Evolutionary conservation across 2,888 invertebrate species (phyloP), one percentile per base, ranked within the genome.

Genomic region (Meandrusa payeni): DNA sequence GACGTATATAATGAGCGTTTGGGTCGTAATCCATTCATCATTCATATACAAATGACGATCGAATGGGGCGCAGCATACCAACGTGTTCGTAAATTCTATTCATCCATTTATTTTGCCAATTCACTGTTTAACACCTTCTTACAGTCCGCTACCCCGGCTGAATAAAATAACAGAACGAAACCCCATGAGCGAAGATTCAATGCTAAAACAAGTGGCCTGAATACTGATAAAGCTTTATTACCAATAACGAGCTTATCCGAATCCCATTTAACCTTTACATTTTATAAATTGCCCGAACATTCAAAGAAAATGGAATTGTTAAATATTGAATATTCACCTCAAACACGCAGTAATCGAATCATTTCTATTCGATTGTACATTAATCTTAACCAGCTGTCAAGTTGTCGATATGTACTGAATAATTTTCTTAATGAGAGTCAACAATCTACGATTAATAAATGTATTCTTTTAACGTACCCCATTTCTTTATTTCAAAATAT

Each of bases 61-160:
- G 54, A 46, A 48, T 48, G 54, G 50, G 55, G 60, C 55, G 59
- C 60, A 58, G n/a, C 61, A 52, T 60, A 56, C 69, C 62, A 51
- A 66, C 62, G 69, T 69, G 64, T 67, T 73, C 76, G 66, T 67
- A 76, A 80, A 76, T 77, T 76, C 76, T 75, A 79, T 80, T 78
- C 72, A 80, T 76, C 72, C 74, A 67, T 63, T 75, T 73, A 69
- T 71, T 80, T 76, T 70, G 68, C 74, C 76, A 69, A 76, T 82
- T 82, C 78, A 76, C 81, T 82, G 74, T 78, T 83, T 82, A 82
- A 79, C 83, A 83, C 83, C 80, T 83, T 76, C 76, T 79, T 78
- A 82, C 71, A 66, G 66, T 59, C 69, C 69, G 71, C 69, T 76
- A 74, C 79, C 75, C 70, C 69, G 61, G 59, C 64, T 83, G 80